phyloP scores from a whole-genome alignment of 1,140 invertebrate genomes.

The Mizuhopecten yessoensis region DNA sequence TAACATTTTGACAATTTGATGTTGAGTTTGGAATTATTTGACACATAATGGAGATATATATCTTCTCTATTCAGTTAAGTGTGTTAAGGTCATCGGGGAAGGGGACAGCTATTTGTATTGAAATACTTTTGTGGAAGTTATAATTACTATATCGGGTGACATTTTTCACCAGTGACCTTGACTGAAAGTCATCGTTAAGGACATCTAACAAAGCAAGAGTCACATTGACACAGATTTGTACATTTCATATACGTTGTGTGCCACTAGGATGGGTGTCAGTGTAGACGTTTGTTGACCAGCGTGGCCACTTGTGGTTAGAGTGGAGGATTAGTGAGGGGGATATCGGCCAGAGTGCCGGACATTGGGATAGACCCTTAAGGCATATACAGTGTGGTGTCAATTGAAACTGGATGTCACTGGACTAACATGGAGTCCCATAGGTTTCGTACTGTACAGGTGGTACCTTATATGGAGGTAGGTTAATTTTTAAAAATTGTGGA shows the following conservation, averaged over 20 bases:
- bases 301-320: no score
- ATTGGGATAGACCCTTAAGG: background rate
- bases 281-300: background rate
- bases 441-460: background rate
- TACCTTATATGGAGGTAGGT: background rate
- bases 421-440: background rate
- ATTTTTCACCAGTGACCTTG: background rate
- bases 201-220: slow-evolving; percentile 22
- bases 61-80: no score
- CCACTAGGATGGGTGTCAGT: background rate
- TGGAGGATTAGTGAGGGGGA: no score
- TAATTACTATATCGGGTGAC: background rate
- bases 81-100: background rate
- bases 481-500: no score
- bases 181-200: slow-evolving; percentile 1
- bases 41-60: no score
- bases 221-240: slow-evolving; percentile 1
- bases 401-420: background rate
- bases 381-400: no score
- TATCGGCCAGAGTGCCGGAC: background rate
- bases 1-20: no score
- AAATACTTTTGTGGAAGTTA: background rate
- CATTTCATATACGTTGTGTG: background rate
- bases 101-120: background rate
- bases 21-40: no score